Percentiles rank a stretch among this genome's conserved stretches.
Conservation (phyloP, 2,797 vertebrate species). For the Sebastes diploproa region DNA sequence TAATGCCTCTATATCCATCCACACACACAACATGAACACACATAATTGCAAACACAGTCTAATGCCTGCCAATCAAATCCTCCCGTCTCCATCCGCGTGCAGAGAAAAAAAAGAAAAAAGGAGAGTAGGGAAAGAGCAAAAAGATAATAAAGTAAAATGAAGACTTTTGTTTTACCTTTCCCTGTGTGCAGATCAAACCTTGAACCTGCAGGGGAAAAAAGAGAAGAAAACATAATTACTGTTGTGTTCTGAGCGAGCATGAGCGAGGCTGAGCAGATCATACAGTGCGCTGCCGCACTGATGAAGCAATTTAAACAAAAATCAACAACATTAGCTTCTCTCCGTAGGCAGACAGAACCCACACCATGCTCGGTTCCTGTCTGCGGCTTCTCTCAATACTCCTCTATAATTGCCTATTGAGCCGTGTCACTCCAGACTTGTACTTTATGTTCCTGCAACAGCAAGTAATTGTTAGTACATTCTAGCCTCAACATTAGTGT, state of each 20-base stretch:
- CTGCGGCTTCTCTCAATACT: constrained; percentile 22
- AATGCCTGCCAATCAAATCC: constrained; percentile 41
- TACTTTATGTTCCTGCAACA: constrained; percentile 31
- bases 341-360: constrained; percentile 15
- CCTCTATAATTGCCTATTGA: constrained; percentile 62
- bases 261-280: constrained; percentile 7
- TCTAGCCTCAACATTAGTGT: constrained; percentile 13
- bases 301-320: constrained; percentile 28
- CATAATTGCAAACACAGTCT: constrained; percentile 17
- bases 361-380: constrained; percentile 4
- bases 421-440: constrained; percentile 46
- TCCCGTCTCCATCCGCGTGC: background rate
- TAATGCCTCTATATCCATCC: constrained; percentile 24
- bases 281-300: background rate
- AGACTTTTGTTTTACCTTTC: constrained; percentile 63
- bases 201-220: constrained; percentile 54
- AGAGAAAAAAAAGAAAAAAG: background rate
- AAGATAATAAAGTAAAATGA: background rate
- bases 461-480: constrained; percentile 37
- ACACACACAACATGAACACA: constrained; percentile 20
- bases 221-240: constrained; percentile 40
- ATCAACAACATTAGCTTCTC: constrained; percentile 27
- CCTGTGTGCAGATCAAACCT: constrained; percentile 72
- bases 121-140: background rate
- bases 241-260: background rate